Evolutionary conservation across 1,140 invertebrate species (phyloP), one percentile per base, ranked within the genome.

Genomic region (Eubasilissa regina): DNA sequence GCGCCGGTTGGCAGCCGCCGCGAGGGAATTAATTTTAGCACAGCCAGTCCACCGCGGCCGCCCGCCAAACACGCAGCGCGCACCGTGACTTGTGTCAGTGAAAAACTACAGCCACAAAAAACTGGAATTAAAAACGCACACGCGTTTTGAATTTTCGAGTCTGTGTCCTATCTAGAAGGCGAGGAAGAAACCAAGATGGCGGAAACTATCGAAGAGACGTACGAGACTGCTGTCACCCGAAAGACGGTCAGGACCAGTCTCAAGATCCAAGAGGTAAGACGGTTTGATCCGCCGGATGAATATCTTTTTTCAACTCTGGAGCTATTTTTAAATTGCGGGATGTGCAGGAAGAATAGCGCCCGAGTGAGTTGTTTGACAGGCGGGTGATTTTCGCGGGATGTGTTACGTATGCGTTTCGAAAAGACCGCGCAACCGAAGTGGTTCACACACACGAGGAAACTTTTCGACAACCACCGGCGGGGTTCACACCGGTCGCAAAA

Each of bases 231-330:
- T 80, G 91, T 91, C 84, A 92, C 90, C 80, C 90, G 91, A 82
- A 92, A 92, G 87, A 91, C 91, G 84, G 88, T 91, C 77, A 90
- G 91, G 85, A 92, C 90, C 83, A 92, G 89, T 87, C 91, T 92
- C 85, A 92, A 90, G 85, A 92, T 92, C 86, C 90, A 92, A 88
- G 92, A 92, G 89, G 92, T 92, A 89, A 91, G 89, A 84, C 72
- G 11, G 85, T 17, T 0, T 47, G 11, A 60, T 45, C 51, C 43
- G 77, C 66, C 66, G 68, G 21, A 10, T 45, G 68, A 60, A 47
- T 44, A 35, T 77, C 56, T 48, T 44, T 55, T 62, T 60, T 25
- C 60, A 19, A 35, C 25, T 35, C 25, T 35, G 25, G 1, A 35
- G 76, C 66, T 78, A 78, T 78, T 78, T 78, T 45, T 78, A 58